Percentiles rank a stretch among this genome's conserved stretches.
phyloP scores from a whole-genome alignment of 2,888 invertebrate species.

The Xestia xanthographa region DNA sequence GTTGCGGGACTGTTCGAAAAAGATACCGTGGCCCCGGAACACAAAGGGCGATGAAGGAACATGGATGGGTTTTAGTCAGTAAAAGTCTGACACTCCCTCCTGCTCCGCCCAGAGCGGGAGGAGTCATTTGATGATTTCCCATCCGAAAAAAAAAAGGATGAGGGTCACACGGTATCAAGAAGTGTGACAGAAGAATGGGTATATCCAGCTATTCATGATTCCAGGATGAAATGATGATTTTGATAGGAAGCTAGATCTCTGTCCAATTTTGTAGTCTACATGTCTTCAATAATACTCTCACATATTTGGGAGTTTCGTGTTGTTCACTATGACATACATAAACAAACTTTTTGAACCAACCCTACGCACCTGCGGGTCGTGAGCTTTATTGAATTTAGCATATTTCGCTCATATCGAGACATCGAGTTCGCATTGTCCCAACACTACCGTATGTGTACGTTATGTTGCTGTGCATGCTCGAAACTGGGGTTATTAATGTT shows the following conservation, averaged over 20 bases:
- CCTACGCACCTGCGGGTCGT: slow-evolving; percentile 73
- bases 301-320: background rate
- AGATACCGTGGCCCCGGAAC: no score
- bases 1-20: no score
- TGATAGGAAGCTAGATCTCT: no score
- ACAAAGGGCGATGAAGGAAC: no score
- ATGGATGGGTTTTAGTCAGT: no score
- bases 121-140: no score
- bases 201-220: no score
- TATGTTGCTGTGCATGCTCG: slow-evolving; percentile 39
- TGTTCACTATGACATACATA: no score
- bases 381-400: slow-evolving; percentile 85
- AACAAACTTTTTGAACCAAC: slow-evolving; percentile 59
- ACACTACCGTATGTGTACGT: slow-evolving; percentile 66
- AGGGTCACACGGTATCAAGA: background rate
- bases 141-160: no score
- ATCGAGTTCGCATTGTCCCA: slow-evolving; percentile 78
- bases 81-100: no score
- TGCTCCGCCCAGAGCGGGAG: no score
- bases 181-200: background rate
- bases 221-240: no score
- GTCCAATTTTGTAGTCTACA: background rate
- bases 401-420: slow-evolving; percentile 82
- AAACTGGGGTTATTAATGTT: slow-evolving; percentile 14
- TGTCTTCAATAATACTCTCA: background rate